Percentiles rank a stretch among this genome's conserved stretches.
phyloP scores from a whole-genome alignment of 35 echinoderm and acorn worm genomes.

The Strongylocentrotus purpuratus region DNA sequence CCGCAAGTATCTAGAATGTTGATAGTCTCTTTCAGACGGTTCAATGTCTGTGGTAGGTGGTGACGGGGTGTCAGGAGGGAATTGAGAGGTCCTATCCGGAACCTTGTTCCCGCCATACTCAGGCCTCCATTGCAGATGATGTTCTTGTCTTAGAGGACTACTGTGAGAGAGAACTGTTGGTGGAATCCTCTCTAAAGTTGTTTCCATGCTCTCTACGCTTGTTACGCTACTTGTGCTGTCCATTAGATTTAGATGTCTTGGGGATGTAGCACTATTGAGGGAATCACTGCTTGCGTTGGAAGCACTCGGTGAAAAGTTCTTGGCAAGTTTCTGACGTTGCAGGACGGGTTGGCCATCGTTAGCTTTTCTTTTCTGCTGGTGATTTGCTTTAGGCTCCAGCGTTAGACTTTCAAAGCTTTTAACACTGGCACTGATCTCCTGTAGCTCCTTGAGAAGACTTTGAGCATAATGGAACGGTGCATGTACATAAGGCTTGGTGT shows the following conservation, averaged over 20 bases:
- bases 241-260: constrained; percentile 53
- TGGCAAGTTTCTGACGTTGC: constrained; percentile 80
- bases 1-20: constrained; percentile 23
- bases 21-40: constrained; percentile 28
- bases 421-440: constrained; percentile 82
- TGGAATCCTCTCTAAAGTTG: constrained; percentile 69
- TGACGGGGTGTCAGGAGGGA: constrained; percentile 41
- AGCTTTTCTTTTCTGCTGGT: constrained; percentile 79
- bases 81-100: neutral
- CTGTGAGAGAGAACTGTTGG: neutral
- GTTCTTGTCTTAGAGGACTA: neutral
- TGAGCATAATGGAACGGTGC: constrained; percentile 92
- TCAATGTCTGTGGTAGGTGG: constrained; percentile 43
- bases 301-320: constrained; percentile 45
- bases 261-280: constrained; percentile 48
- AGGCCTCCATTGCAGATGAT: constrained; percentile 32
- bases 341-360: constrained; percentile 49
- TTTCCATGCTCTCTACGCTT: constrained; percentile 84
- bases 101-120: constrained; percentile 33
- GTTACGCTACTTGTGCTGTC: constrained; percentile 70
- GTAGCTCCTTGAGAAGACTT: constrained; percentile 82
- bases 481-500: constrained; percentile 84
- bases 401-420: constrained; percentile 95
- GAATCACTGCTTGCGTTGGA: constrained; percentile 50
- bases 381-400: constrained; percentile 69